These are phyloP conservation scores for Circaetus gallicus DNA, from an alignment of 2,113 vertebrate genomes.

Conservation along the genomic window DNA sequence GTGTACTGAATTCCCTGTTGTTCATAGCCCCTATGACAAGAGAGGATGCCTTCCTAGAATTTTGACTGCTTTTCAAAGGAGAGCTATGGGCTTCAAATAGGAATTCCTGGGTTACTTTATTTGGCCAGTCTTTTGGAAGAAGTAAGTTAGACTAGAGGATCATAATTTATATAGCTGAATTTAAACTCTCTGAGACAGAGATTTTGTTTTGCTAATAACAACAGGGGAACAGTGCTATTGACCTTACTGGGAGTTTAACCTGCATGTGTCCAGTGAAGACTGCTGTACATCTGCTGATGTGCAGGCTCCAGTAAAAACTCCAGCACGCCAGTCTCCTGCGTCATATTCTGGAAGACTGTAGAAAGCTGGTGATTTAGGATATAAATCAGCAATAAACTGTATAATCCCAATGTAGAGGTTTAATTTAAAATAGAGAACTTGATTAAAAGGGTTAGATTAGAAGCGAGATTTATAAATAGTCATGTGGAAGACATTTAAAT, in stretches of 20 bases:
- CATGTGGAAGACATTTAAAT: neutral
- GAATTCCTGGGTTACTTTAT: neutral
- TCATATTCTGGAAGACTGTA: neutral
- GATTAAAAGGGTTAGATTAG: neutral
- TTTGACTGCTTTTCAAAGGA: neutral
- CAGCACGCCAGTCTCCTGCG: neutral
- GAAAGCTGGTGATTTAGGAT: neutral
- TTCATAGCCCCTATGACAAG: neutral
- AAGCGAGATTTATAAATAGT: neutral
- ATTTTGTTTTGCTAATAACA: neutral
- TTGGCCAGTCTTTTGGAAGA: neutral
- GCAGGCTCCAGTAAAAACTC: neutral
- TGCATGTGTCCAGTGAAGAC: neutral
- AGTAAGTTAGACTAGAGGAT: neutral
- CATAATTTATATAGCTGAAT: neutral
- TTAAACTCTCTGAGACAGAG: neutral
- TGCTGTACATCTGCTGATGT: neutral
- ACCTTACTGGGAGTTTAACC: neutral
- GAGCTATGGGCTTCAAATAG: neutral
- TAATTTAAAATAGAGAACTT: constrained; percentile 9
- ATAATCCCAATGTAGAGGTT: neutral
- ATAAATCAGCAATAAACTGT: neutral
- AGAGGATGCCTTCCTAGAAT: neutral
- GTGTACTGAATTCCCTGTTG: neutral
- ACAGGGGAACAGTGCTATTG: neutral